Evolutionary conservation across 2,797 vertebrate species (phyloP), one percentile per base, ranked within the genome.

Genomic region (Propithecus deckenii): DNA sequence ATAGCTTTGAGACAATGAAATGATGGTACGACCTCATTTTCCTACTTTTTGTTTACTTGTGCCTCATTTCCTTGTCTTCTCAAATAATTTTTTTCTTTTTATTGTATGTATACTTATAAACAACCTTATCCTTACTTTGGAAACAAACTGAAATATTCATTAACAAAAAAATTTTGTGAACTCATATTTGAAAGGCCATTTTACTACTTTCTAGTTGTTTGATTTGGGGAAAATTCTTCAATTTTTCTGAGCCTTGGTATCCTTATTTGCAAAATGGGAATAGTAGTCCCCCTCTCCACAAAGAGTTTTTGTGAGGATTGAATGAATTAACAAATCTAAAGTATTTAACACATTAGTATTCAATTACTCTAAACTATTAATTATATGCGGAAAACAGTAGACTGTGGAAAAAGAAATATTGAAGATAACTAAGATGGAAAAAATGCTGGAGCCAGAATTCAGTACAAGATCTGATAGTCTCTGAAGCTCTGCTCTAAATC

Each of bases 261-360:
- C 32, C n/a, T 79, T 38, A 28, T 55, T 52, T 57, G 28, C 22
- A 86, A 85, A 95, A 25, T 79, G 14, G 71, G 30, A 17, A 86
- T 72, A 79, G 74, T 41, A 55, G 67, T 71, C 30, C 14, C 9
- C 57, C n/a, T 14, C 4, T 57, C 20, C 32, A 84, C 55, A 95
- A 78, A 78, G 20, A 65, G n/a, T 86, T 55, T 65, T 38, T 90
- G 18, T 87, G n/a, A 85, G 10, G 4, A 85, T 1, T 74, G 55
- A 97, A 55, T 69, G 50, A 48, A 80, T 80, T 8, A 92, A 92
- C 78, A 71, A 59, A 81, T 79, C 38, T 43, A 61, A 88, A 71
- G 46, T 35, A 69, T 32, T 91, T 69, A 88, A 55, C 35, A 69
- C 17, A 74, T 35, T n/a, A 25, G 13, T 63, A 12, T 86, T 92